Conservation (phyloP, 2,113 vertebrate species). For the Talpa occidentalis region DNA sequence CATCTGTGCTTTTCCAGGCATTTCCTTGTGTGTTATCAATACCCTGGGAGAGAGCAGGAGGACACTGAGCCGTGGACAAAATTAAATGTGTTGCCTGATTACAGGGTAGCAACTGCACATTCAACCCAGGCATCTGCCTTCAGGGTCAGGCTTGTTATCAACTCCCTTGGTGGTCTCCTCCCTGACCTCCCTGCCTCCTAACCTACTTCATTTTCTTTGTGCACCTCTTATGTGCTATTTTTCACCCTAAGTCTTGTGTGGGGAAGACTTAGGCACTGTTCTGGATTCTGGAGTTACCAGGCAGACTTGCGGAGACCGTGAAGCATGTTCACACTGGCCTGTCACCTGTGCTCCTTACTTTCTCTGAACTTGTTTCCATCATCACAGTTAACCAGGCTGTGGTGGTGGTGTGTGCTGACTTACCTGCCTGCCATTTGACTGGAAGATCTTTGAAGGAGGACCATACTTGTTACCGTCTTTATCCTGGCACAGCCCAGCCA, state of each 20-base stretch:
- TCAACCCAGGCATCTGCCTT: not conserved
- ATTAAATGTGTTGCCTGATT: not conserved
- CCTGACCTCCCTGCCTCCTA: not conserved
- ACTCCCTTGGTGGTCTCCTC: not conserved
- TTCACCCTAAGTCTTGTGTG: too few species aligned
- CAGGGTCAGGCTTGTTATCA: not conserved
- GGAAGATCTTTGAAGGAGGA: slow-evolving; percentile 3
- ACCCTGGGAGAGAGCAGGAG: rapidly evolving
- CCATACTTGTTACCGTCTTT: not conserved
- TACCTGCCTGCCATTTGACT: not conserved
- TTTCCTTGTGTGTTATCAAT: not conserved
- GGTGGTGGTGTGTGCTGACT: not conserved
- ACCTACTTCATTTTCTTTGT: not conserved
- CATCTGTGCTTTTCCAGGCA: not conserved
- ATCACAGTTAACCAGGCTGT: not conserved
- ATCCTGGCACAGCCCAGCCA: not conserved
- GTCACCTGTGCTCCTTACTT: not conserved
- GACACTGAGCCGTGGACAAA: not conserved
- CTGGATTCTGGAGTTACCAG: not conserved
- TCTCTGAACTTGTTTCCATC: not conserved
- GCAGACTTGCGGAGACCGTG: too few species aligned
- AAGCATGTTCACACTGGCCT: not conserved
- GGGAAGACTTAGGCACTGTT: too few species aligned
- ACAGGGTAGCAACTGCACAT: not conserved
- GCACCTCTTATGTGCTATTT: not conserved